Evolutionary conservation across 2,888 invertebrate species (phyloP).

Genomic region (Calameuta filiformis): DNA sequence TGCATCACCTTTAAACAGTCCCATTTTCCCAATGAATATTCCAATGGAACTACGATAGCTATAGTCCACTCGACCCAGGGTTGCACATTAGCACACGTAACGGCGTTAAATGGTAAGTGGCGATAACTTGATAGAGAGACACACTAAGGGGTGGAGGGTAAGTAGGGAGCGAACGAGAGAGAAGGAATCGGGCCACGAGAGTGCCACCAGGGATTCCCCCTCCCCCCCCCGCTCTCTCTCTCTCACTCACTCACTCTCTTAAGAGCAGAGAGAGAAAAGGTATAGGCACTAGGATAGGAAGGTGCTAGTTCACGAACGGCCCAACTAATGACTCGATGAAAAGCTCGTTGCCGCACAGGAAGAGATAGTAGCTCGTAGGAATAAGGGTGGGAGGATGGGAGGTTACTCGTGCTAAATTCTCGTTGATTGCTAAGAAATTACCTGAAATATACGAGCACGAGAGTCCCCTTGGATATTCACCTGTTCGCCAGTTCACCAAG

Average conservation of each 20-base stretch:
- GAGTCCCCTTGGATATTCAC: no score
- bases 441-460: slow-evolving; percentile 44
- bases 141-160: slow-evolving; percentile 13
- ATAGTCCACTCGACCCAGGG: not conserved
- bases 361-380: slow-evolving; percentile 17
- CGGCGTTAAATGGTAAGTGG: slow-evolving; percentile 24
- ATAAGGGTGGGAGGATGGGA: slow-evolving; percentile 11
- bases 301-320: slow-evolving; percentile 25
- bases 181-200: not conserved
- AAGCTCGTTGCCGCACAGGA: slow-evolving; percentile 55
- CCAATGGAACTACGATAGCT: not conserved
- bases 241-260: no score
- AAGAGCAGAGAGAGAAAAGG: slow-evolving; percentile 7
- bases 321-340: slow-evolving; percentile 65
- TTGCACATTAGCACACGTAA: slow-evolving; percentile 35
- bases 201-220: not conserved
- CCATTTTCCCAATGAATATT: not conserved
- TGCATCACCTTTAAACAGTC: not conserved
- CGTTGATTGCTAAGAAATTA: slow-evolving; percentile 63
- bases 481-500: no score
- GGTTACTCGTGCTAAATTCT: slow-evolving; percentile 37
- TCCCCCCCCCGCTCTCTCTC: not conserved
- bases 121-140: slow-evolving; percentile 34
- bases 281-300: slow-evolving; percentile 16
- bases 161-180: slow-evolving; percentile 10